A percentile compares a stretch with the other conserved stretches of the same genome.
These are phyloP conservation scores for Ophthalmotilapia sp. DNA, from an alignment of 2,113 vertebrate species.

Conservation along the genomic window DNA sequence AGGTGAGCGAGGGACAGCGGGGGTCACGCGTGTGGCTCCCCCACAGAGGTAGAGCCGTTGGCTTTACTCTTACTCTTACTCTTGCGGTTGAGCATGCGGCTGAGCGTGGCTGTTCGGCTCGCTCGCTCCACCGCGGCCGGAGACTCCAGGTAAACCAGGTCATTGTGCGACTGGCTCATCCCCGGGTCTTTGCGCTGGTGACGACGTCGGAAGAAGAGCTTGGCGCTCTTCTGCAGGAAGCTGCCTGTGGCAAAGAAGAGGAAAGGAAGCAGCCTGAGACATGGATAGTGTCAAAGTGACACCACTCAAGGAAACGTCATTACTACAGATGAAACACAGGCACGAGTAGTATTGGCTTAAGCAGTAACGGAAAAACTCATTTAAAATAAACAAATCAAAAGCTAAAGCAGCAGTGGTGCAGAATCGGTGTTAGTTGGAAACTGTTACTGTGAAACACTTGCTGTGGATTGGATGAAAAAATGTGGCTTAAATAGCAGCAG, in stretches of 20 bases:
- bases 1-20: background rate
- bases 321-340: background rate
- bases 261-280: background rate
- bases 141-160: slow-evolving; percentile 89
- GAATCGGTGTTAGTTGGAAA: slow-evolving; percentile 4
- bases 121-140: slow-evolving; percentile 68
- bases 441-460: background rate
- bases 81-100: slow-evolving; percentile 81
- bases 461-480: background rate
- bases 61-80: slow-evolving; percentile 76
- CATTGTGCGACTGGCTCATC: slow-evolving; percentile 96
- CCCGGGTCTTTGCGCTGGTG: slow-evolving; percentile 92
- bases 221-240: slow-evolving; percentile 85
- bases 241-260: slow-evolving; percentile 72
- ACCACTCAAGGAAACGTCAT: background rate
- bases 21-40: slow-evolving; percentile 55
- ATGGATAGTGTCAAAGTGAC: background rate
- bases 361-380: background rate
- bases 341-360: background rate
- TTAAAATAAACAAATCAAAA: background rate
- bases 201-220: slow-evolving; percentile 89
- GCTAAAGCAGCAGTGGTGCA: background rate
- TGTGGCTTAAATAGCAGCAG: background rate
- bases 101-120: slow-evolving; percentile 79
- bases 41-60: slow-evolving; percentile 68